These are phyloP conservation scores for Liasis olivaceus DNA, from an alignment of 2,797 vertebrate species.

Conservation along the genomic window DNA sequence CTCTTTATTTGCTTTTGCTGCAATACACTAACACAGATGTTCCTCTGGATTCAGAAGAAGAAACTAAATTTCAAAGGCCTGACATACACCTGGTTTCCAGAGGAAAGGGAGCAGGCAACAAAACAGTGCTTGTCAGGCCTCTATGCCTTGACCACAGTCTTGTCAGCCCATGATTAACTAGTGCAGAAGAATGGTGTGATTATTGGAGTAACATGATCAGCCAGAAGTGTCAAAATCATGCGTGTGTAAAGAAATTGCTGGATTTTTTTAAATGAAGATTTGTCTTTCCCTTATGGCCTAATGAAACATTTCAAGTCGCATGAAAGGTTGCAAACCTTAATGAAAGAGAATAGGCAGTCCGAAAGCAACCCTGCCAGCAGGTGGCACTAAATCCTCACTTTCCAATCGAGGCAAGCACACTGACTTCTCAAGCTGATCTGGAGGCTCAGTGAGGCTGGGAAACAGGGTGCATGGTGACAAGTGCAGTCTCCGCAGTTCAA, in stretches of 20 bases:
- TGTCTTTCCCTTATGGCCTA: neutral
- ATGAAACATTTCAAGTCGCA: neutral
- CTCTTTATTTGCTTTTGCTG: neutral
- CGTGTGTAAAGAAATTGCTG: neutral
- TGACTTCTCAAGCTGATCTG: neutral
- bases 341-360: neutral
- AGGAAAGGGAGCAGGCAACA: neutral
- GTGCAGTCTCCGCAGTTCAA: accelerated
- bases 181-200: neutral
- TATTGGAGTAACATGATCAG: neutral
- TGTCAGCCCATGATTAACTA: neutral
- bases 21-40: neutral
- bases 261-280: neutral
- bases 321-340: neutral
- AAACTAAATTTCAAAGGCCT: neutral
- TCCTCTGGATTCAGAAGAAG: neutral
- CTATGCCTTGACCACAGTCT: neutral
- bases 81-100: neutral
- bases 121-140: neutral
- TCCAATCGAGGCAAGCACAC: neutral
- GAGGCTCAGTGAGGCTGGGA: neutral
- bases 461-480: neutral
- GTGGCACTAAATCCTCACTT: conserved; percentile 59
- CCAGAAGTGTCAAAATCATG: neutral
- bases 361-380: conserved; percentile 60